Base-by-base conservation (phyloP, 2,113 vertebrate species). In the Ammodytes marinus region DNA sequence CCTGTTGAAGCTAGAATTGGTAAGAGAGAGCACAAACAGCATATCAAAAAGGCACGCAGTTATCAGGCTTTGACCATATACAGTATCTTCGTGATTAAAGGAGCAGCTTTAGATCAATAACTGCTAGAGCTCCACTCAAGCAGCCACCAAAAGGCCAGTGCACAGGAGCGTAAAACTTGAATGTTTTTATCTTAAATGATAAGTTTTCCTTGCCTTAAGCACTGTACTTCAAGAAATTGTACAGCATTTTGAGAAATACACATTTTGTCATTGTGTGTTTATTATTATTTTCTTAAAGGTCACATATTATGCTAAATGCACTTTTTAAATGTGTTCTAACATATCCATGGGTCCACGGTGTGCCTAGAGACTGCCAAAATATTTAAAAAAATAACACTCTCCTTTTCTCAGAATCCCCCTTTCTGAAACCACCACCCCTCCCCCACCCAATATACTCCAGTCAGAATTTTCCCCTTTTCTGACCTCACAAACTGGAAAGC, bases 31-130 rank as follows among this genome's bases (percentile, higher is more conserved):
- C 69, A 74, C 68, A 79, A 76, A 79, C 79, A 74, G 59, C 66
- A 74, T 74, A 83, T 85, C 64, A 70, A 69, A 79, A 70, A 77
- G 61, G 49, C n/a, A n/a, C 0, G 50, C 70, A 11, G 73, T 79
- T 82, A 75, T 86, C 59, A 66, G 46, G 69, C 70, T 27, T 64
- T 71, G 73, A 79, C 76, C 80, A 85, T 70, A 1, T 27, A 27
- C 27, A 27, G 55, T 37, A 52, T 88, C 70, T 63, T 68, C 50
- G 57, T 70, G 80, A 81, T 86, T 78, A 78, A 80, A 89, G 71
- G 57, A 85, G 75, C 85, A 69, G 79, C 65, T 67, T 89, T 72
- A 81, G 83, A 92, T 92, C 82, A 90, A 78, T 91, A 87, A 83
- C 83, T 47, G 59, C 81, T 74, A 71, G 88, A 86, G 71, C 82